Evolutionary conservation across 2,797 vertebrate genomes (phyloP).

Genomic region (Nothura maculosa): DNA sequence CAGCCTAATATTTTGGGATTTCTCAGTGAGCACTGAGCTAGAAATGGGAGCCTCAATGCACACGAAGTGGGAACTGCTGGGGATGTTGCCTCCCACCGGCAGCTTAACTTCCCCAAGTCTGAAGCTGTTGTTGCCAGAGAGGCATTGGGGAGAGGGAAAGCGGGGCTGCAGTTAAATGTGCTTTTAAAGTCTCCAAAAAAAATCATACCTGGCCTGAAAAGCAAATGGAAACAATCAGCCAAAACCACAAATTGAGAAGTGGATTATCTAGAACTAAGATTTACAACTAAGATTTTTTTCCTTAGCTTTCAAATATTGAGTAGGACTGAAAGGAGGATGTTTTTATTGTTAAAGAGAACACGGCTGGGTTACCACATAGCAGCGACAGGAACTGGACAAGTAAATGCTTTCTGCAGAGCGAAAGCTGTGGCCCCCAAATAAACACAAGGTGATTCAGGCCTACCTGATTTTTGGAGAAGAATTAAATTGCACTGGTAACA

Average conservation of each 20-base stretch:
- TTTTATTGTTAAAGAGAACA: not conserved
- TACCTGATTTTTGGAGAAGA: not conserved
- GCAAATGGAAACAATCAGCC: not conserved
- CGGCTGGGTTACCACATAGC: not conserved
- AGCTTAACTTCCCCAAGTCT: not conserved
- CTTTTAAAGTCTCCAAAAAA: not conserved
- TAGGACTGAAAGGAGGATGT: not conserved
- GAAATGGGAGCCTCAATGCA: not conserved
- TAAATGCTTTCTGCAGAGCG: not conserved
- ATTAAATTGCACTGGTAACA: not conserved
- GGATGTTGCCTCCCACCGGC: not conserved
- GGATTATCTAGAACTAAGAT: accelerated
- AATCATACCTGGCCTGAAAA: not conserved
- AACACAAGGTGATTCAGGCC: not conserved
- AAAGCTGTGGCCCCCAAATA: not conserved
- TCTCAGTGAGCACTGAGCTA: not conserved
- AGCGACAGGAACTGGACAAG: not conserved
- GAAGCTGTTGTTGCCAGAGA: not conserved
- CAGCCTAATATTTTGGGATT: not conserved
- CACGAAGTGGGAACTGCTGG: not conserved
- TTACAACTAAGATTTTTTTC: not conserved
- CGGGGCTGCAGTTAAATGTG: not conserved
- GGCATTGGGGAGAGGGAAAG: not conserved
- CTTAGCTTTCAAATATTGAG: accelerated
- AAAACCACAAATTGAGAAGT: not conserved